Evolutionary conservation across 2,888 invertebrate genomes (phyloP).

Genomic region (Cephus pygmeus): DNA sequence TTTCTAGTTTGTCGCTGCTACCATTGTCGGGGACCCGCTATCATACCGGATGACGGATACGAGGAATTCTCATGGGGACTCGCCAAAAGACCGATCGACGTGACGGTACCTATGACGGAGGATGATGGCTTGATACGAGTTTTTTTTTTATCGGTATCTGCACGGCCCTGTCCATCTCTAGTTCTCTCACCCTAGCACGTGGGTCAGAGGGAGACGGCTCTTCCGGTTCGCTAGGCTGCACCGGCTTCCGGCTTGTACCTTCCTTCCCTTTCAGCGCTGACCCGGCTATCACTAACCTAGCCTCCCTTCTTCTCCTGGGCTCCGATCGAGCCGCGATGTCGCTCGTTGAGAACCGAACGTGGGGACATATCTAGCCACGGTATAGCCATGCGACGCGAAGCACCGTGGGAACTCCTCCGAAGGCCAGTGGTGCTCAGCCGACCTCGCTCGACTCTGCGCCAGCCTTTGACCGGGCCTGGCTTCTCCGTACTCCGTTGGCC

Average conservation of each 20-base stretch:
- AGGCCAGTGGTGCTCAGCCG: conserved; percentile 43
- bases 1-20: no score
- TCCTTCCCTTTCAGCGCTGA: neutral
- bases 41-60: no score
- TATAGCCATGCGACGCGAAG: conserved; percentile 41
- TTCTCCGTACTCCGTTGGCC: neutral
- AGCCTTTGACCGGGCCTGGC: no score
- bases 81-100: no score
- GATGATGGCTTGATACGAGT: no score
- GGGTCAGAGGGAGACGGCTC: neutral
- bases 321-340: neutral
- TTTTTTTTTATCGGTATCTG: no score
- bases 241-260: conserved; percentile 18
- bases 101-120: no score
- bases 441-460: no score
- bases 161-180: conserved; percentile 11
- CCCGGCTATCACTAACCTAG: neutral
- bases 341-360: conserved; percentile 12
- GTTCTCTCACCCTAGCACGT: conserved; percentile 2
- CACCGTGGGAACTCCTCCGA: conserved; percentile 56
- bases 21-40: no score
- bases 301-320: neutral
- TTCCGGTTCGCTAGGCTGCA: neutral
- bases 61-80: no score
- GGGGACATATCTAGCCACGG: conserved; percentile 41